phyloP scores from a whole-genome alignment of 2,888 invertebrate species.

The Incurvaria masculella region DNA sequence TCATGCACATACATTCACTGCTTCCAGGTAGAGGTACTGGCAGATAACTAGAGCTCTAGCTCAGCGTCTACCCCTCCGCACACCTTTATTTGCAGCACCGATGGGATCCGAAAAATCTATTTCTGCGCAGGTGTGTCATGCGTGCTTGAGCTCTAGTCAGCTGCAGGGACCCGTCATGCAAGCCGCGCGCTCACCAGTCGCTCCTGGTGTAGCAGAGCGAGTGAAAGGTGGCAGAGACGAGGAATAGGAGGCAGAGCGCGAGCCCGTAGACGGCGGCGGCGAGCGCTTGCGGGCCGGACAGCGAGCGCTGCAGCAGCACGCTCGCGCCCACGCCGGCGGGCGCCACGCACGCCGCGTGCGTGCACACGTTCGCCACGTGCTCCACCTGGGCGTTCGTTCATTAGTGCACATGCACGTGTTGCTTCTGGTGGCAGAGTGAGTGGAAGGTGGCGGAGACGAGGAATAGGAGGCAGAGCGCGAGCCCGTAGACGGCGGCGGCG shows the following conservation, averaged over 20 bases:
- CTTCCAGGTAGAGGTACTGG: too few relatives aligned
- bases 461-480: slow-evolving; percentile 70
- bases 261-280: slow-evolving; percentile 85
- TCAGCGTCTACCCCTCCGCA: too few relatives aligned
- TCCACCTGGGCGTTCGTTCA: slow-evolving; percentile 68
- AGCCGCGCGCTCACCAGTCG: background rate
- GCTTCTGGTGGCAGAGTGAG: background rate
- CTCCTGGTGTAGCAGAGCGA: slow-evolving; percentile 52
- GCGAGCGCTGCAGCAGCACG: slow-evolving; percentile 71
- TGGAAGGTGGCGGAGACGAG: slow-evolving; percentile 22
- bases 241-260: slow-evolving; percentile 80
- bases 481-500: slow-evolving; percentile 72
- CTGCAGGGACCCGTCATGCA: too few relatives aligned
- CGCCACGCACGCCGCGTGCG: slow-evolving; percentile 86
- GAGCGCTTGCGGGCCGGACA: slow-evolving; percentile 69
- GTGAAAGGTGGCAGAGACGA: slow-evolving; percentile 76
- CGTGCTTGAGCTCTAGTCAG: too few relatives aligned
- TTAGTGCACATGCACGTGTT: too few relatives aligned
- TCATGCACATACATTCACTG: too few relatives aligned
- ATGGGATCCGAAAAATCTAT: too few relatives aligned
- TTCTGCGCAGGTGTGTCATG: too few relatives aligned
- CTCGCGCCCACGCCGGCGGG: slow-evolving; percentile 79
- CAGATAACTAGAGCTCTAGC: too few relatives aligned
- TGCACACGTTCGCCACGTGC: slow-evolving; percentile 88
- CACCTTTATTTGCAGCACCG: too few relatives aligned